Base-by-base conservation (phyloP, 2,113 vertebrate genomes). In the Aix galericulata region DNA sequence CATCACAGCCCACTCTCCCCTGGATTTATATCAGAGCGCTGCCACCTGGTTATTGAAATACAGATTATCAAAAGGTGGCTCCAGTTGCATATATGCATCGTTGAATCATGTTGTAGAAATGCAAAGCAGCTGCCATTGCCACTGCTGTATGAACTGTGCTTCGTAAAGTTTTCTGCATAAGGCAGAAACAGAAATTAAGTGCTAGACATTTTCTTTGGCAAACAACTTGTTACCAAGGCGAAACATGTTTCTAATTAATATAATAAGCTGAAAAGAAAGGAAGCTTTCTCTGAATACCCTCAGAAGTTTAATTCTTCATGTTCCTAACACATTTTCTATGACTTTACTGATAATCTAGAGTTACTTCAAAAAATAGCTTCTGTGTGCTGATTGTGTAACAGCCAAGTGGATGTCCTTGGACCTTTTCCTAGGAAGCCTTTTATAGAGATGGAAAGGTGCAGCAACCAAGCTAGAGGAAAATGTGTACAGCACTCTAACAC, bases 321-420 rank as follows among this genome's bases (percentile, higher is more conserved):
- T 89, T 94, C 38, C 75, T 95, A 73, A 91, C 67, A 88, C 31
- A 86, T 52, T 90, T 74, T 71, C 87, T 88, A 63, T 62, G 71
- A 38, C n/a, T 91, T 86, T 92, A 50, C n/a, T 93, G 75, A 71
- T 82, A 93, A 91, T 90, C 82, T 93, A 66, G 84, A 91, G 89
- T 93, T 97, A 95, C 93, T 91, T 91, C 29, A 75, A 86, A 53
- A 96, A 92, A 92, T 94, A 82, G 94, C 66, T 84, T 89, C 55
- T 78, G 64, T 46, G 5, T 76, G 67, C 75, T 13, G 4, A 31
- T 59, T 75, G 74, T 44, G 15, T 63, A 36, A 78, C 76, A 69
- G 81, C 12, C 56, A 56, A 80, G 69, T 62, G 75, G 87, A 68
- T 86, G 56, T 67, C 42, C 58, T 44, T 66, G n/a, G n/a, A 76